Evolutionary conservation across 2,113 vertebrate genomes (phyloP).

Genomic region (Garra rufa): DNA sequence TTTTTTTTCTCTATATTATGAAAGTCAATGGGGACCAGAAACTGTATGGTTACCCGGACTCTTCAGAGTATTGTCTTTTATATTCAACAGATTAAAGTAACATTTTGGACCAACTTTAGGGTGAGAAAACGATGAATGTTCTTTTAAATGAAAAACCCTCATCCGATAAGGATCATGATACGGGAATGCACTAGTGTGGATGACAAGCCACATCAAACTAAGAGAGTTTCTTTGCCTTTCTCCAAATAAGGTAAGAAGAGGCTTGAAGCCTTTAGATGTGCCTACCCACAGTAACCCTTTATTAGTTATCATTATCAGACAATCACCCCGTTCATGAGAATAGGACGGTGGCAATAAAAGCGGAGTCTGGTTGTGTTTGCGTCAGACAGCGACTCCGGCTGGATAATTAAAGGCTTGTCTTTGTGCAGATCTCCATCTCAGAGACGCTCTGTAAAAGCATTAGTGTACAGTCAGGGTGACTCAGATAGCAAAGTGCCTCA

Average conservation of each 20-base stretch:
- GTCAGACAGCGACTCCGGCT: constrained; percentile 27
- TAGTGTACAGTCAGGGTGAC: constrained; percentile 23
- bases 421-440: constrained; percentile 14
- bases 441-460: constrained; percentile 37
- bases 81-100: neutral
- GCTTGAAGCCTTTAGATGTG: neutral
- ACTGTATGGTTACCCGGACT: neutral
- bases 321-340: constrained; percentile 32
- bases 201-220: constrained; percentile 3
- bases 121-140: neutral
- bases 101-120: no score
- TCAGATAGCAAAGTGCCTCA: constrained; percentile 18
- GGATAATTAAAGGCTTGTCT: constrained; percentile 46
- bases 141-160: neutral
- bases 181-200: neutral
- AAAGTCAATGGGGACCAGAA: neutral
- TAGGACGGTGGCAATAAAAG: constrained; percentile 8
- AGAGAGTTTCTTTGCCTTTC: neutral
- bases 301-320: constrained; percentile 19
- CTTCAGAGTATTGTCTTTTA: neutral
- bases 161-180: neutral
- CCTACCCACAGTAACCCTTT: neutral
- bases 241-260: neutral
- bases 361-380: neutral
- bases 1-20: neutral